Base-by-base conservation (phyloP, 2,797 vertebrate genomes). In the Paguma larvata region DNA sequence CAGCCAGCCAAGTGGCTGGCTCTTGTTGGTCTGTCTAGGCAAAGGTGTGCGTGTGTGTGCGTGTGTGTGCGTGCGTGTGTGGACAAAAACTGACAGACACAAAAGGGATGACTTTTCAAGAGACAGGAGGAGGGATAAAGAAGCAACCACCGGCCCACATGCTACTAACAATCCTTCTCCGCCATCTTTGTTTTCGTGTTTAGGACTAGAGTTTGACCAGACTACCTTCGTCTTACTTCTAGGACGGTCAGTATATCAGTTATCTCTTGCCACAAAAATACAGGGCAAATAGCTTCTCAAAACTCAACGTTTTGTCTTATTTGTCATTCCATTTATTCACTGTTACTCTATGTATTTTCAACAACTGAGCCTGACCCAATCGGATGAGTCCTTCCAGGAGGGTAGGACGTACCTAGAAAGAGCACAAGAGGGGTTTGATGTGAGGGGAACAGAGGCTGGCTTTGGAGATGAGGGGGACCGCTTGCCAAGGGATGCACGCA, bases 101-200 rank as follows among this genome's bases (percentile, higher is more conserved):
- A 6, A 6, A 8, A 27, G 38, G 16, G 6, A 83, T 77, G 46
- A 38, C 19, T 48, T 34, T 59, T 72, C 34, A 59, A 41, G 46
- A 72, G 44, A 56, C 32, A 34, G 51, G 12, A 21, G 19, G 51
- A 59, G 14, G 32, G 32, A 38, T 21, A 41, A n/a, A 56, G 44
- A 75, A 53, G 14, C 4, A 51, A 8, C 14, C 1, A 27, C 6
- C n/a, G 3, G 5, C 10, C 32, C 48, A 30, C 6, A 6, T 0
- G 7, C 15, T 6, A 18, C n/a, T 11, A 1, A 15, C 51, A 16
- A 4, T 10, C 27, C 13, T 30, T 9, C 11, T 11, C 19, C 21
- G 2, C 6, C 32, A 1, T 15, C 18, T 48, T 18, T 44, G 15
- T 30, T 56, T 56, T 51, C 10, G 0, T 10, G 6, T 18, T 77